Evolutionary conservation across 2,888 invertebrate species (phyloP).

Genomic region (Muschampia plurimacula): DNA sequence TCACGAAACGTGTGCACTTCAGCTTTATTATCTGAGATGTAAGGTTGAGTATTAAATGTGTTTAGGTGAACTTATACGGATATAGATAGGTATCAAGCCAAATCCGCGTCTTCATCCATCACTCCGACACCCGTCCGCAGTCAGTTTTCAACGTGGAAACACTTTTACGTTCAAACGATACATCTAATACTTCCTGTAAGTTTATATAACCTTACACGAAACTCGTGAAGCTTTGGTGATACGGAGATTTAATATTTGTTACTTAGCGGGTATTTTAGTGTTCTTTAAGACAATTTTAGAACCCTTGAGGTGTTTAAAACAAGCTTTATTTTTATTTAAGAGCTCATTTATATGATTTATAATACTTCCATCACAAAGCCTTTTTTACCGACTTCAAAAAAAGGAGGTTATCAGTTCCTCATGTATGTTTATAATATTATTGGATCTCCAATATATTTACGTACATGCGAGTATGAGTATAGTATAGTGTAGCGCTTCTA

Average conservation of each 20-base stretch:
- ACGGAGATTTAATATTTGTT: neutral
- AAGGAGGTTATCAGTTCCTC: no score
- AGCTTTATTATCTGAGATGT: neutral
- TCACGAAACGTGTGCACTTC: neutral
- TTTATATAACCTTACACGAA: neutral
- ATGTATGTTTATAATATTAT: no score
- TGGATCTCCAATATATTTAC: no score
- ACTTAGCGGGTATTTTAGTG: neutral
- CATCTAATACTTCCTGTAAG: constrained; percentile 25
- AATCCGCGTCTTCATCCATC: constrained; percentile 64
- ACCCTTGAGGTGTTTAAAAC: no score
- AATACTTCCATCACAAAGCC: no score
- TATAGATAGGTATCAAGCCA: constrained; percentile 44
- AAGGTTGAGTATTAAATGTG: constrained; percentile 5
- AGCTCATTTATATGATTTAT: no score
- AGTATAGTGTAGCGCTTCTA: no score
- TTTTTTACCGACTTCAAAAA: no score
- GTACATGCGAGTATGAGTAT: no score
- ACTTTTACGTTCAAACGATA: constrained; percentile 44
- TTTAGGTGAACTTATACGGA: neutral
- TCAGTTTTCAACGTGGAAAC: constrained; percentile 47
- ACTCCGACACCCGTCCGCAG: constrained; percentile 58
- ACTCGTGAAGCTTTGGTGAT: neutral
- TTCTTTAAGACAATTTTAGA: neutral
- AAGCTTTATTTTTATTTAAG: neutral